Evolutionary conservation across 2,888 invertebrate genomes (phyloP).

Genomic region (Patella caerulea): DNA sequence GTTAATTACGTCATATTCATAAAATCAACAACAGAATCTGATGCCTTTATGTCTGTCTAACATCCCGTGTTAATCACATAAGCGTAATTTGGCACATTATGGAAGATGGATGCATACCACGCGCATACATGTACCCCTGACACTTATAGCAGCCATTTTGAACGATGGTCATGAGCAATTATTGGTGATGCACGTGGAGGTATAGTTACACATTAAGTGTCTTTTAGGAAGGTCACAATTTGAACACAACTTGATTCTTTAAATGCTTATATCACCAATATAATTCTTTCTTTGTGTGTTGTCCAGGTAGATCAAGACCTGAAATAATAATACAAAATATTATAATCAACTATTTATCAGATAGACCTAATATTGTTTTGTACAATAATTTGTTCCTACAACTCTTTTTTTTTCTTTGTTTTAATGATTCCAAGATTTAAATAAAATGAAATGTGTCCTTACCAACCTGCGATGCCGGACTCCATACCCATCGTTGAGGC

Average conservation of each 20-base stretch:
- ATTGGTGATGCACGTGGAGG: neutral
- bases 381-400: too few species aligned
- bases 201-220: neutral
- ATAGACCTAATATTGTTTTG: too few species aligned
- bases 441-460: neutral
- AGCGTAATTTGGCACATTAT: conserved; percentile 2
- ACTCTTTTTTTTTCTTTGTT: too few species aligned
- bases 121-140: neutral
- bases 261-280: conserved; percentile 39
- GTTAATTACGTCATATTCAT: neutral
- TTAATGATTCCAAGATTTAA: neutral
- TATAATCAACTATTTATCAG: too few species aligned
- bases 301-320: conserved; percentile 43
- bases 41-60: neutral
- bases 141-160: conserved; percentile 7
- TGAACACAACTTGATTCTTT: neutral
- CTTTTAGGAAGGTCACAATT: neutral
- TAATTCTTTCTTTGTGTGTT: conserved; percentile 47
- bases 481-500: conserved; percentile 34
- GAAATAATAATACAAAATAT: conserved; percentile 14
- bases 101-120: conserved; percentile 9
- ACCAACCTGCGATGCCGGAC: conserved; percentile 36
- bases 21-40: neutral
- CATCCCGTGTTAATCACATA: too few species aligned
- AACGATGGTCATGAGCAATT: neutral